Percentiles rank a stretch among this genome's conserved stretches.
phyloP scores from a whole-genome alignment of 2,113 vertebrate genomes.

The Pelvicachromis taeniatus region DNA sequence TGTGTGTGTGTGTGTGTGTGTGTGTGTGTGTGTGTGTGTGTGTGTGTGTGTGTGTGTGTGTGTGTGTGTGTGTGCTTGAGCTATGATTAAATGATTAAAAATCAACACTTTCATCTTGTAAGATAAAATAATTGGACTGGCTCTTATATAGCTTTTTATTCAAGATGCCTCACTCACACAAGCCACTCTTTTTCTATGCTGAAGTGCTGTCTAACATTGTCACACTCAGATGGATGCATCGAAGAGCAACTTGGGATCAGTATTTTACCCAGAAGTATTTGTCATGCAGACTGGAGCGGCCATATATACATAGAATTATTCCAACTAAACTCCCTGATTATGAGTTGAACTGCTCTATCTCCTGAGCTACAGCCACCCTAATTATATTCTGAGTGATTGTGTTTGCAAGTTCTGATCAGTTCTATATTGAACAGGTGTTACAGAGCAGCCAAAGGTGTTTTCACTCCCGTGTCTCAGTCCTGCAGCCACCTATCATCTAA shows the following conservation, averaged over 20 bases:
- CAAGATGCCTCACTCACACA: background rate
- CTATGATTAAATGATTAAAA: background rate
- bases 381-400: background rate
- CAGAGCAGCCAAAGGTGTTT: background rate
- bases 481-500: background rate
- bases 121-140: background rate
- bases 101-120: background rate
- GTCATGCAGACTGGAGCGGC: background rate
- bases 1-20: background rate
- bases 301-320: background rate
- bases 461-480: background rate
- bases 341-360: background rate
- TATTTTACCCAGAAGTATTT: background rate
- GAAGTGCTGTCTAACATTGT: background rate
- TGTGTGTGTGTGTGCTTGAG: background rate
- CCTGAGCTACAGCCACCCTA: background rate
- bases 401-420: background rate
- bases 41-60: too few species aligned
- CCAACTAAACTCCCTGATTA: background rate
- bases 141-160: background rate
- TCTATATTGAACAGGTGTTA: background rate
- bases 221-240: rapidly evolving
- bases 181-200: background rate
- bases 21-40: background rate
- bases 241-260: background rate